Evolutionary conservation across 1,140 invertebrate species (phyloP), one percentile per base, ranked within the genome.

Genomic region (Pantala flavescens): DNA sequence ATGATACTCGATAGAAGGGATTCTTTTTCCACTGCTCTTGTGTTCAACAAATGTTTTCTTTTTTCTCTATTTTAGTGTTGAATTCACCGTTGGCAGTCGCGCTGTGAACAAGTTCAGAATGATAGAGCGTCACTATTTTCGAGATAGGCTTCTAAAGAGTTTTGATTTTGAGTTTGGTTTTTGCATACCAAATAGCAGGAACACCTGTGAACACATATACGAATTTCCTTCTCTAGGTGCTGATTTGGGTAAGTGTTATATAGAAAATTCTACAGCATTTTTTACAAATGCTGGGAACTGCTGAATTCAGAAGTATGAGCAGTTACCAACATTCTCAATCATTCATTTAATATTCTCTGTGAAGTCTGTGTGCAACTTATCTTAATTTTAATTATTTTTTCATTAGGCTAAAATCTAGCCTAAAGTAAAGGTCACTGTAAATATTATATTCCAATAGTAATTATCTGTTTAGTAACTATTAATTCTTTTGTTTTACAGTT

Each of bases 111-210:
- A 96, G 81, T 99, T 99, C 82, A 87, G 97, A 71, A 99, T 99
- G 97, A 98, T 99, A 78, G 97, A 99, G 82, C 90, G 94, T 36
- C 97, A 99, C 82, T 99, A 95, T 84, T 99, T 98, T 83, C 87
- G 93, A 71, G 95, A 99, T 79, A 91, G 90, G 75, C 83, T 98
- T 71, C 86, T 99, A 14, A 99, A 99, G 85, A 97, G 94, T n/a
- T 99, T 99, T 85, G 97, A 99, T 82, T 99, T 99, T 88, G 95
- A 99, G 82, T 99, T 99, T 88, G 97, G 97, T 71, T 99, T 98
- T 83, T 98, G 97, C 81, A 98, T 99, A 84, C 97, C 97, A 36
- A 94, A 96, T 82, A 98, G 95, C 77, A 91, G 91, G 80, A 99
- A 99, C 82, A 97, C 96, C 7, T 98, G 96, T 82, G 97, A 99